These are phyloP conservation scores for Cydia strobilella DNA, from an alignment of 1,140 invertebrate genomes.

Conservation along the genomic window DNA sequence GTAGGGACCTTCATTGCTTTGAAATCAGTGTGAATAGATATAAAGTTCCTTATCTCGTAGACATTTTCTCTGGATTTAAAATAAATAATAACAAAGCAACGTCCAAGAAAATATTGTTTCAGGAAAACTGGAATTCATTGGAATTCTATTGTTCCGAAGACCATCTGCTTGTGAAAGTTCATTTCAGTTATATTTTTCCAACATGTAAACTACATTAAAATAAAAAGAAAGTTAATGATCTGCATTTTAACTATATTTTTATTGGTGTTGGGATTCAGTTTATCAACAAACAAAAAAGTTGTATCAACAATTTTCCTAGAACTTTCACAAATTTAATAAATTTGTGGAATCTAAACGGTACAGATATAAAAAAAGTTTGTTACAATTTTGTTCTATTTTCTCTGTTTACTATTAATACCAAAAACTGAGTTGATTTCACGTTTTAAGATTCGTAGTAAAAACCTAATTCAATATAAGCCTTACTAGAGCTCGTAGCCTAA, in stretches of 20 bases:
- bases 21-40: not conserved
- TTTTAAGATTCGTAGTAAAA: not conserved
- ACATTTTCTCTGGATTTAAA: not conserved
- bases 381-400: no score
- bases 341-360: no score
- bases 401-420: no score
- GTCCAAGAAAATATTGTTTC: not conserved
- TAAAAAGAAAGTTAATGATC: not conserved
- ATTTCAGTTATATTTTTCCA: not conserved
- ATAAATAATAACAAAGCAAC: constrained; percentile 10
- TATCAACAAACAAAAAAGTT: not conserved
- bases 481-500: not conserved
- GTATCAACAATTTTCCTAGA: not conserved
- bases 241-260: not conserved
- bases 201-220: not conserved
- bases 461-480: not conserved
- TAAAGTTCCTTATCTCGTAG: not conserved
- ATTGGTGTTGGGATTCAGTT: not conserved
- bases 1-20: not conserved
- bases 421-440: no score
- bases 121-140: not conserved
- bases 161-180: not conserved
- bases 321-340: not conserved
- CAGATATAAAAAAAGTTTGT: no score
- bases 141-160: not conserved